These are phyloP conservation scores for Druceiella hillmani DNA, from an alignment of 2,888 invertebrate genomes.

Conservation along the genomic window DNA sequence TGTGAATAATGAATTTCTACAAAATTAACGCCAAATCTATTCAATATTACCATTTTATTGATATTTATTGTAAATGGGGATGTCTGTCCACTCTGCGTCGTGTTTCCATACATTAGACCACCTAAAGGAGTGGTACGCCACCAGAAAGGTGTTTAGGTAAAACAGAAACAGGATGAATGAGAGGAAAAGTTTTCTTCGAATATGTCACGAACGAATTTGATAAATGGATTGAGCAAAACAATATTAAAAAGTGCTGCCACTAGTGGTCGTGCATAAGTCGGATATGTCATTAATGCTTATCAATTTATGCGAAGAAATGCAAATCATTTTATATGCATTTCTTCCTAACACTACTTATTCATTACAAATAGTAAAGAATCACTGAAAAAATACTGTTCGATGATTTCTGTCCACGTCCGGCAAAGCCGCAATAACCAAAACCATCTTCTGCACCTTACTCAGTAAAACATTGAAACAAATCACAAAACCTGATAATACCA, in stretches of 20 bases:
- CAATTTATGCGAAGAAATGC: not conserved
- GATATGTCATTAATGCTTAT: not conserved
- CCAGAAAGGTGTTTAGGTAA: not conserved
- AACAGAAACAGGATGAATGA: not conserved
- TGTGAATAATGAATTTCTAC: no score
- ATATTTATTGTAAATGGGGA: not conserved
- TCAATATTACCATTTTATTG: not conserved
- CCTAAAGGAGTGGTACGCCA: not conserved
- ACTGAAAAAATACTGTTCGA: no score
- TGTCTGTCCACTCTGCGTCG: not conserved
- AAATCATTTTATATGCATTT: not conserved
- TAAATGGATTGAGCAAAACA: not conserved
- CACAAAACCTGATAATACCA: not conserved
- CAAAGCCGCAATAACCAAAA: not conserved
- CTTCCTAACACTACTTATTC: constrained; percentile 1
- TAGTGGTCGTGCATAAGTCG: not conserved
- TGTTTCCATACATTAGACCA: not conserved
- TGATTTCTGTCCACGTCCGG: not conserved
- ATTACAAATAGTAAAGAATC: no score
- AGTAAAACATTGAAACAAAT: not conserved
- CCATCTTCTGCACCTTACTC: not conserved
- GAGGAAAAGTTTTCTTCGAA: not conserved
- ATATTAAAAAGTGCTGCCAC: not conserved
- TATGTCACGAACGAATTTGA: no score
- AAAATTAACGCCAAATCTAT: no score